Evolutionary conservation across 2,888 invertebrate genomes (phyloP), one percentile per base, ranked within the genome.

Genomic region (Drosophila atroscutellata): DNA sequence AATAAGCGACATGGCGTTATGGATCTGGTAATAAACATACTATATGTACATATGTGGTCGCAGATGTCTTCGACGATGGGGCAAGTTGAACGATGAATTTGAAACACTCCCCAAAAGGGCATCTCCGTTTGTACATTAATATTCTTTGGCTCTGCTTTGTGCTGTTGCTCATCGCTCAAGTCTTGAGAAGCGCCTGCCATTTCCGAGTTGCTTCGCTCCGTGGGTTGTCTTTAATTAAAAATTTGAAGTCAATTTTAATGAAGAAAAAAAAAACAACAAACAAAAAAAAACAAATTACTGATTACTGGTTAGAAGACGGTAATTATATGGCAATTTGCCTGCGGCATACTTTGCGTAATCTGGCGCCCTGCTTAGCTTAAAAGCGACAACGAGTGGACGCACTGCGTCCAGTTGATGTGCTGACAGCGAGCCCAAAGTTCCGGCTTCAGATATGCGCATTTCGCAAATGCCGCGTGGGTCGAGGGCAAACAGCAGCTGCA

Each of bases 221-320:
- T 62, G 30, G 47, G 50, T 71, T 77, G 81, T 70, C 81, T 84
- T 89, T 89, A 84, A 87, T 89, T 74, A 77, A 81, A 83, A 69
- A 60, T 62, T 68, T 51, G n/a, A 63, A 74, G 56, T 18, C 49
- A 73, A 63, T 62, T 54, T 73, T 62, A 72, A 66, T 54, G 56
- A 77, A 56, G 34, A 71, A 57, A n/a, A 37, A 56, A 61, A 18
- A 68, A 13, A 34, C 8, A 8, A 30, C 1, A 30, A 8, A 30
- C 1, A 30, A 30, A 68, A 42, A 5, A 13, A 24, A 24, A 0
- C 7, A 8, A 68, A 68, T 83, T n/a, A n/a, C n/a, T 86, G 72
- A 86, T 89, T 81, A 67, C 58, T 45, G 54, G 60, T 45, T n/a
- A 51, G 37, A 61, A 30, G 37, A 15, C 49, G 50, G 59, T 68